Base-by-base conservation (phyloP, 1,140 invertebrate species). In the Hyles vespertilio region DNA sequence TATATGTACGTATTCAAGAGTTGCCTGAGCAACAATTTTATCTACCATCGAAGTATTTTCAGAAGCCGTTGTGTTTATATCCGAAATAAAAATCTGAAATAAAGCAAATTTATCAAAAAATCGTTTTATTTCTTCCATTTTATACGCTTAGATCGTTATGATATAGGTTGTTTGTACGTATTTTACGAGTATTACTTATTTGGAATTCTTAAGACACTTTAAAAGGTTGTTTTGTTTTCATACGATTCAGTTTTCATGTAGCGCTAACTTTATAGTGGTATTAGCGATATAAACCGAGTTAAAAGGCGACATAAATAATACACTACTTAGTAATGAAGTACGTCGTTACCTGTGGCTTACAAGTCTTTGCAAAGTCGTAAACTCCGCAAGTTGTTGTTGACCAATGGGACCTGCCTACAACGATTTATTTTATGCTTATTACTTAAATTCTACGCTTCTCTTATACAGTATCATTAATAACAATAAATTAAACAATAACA, bases 11-110 rank as follows among this genome's bases (percentile, higher is more conserved):
- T n/a, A 11, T 22, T 11, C n/a, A n/a, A 48, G n/a, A 48, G 12
- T 11, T 48, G 46, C 12, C n/a, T 11, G n/a, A 11, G 46, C 46
- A 11, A 48, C 12, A 48, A 22, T 48, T n/a, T 11, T 40, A 40
- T 40, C 36, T 40, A 68, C 58, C 59, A 78, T 70, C 69, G 61
- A 74, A 77, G 72, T 83, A 80, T 81, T 80, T 84, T 84, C 74
- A 62, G 74, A 82, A 54, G 65, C 76, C 67, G 68, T 75, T 77
- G 72, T 77, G 61, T 78, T 80, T 63, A 49, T 63, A 64, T 60
- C 45, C 48, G 50, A 62, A 61, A 74, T 64, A 72, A 70, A 73
- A 70, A 67, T 63, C 53, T 69, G 62, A 77, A 84, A 78, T 86
- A 83, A 73, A 85, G 75, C 63, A 79, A 75, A 69, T 77, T 77